These are phyloP conservation scores for Physocephala rufipes DNA, from an alignment of 2,888 invertebrate species.

Conservation along the genomic window DNA sequence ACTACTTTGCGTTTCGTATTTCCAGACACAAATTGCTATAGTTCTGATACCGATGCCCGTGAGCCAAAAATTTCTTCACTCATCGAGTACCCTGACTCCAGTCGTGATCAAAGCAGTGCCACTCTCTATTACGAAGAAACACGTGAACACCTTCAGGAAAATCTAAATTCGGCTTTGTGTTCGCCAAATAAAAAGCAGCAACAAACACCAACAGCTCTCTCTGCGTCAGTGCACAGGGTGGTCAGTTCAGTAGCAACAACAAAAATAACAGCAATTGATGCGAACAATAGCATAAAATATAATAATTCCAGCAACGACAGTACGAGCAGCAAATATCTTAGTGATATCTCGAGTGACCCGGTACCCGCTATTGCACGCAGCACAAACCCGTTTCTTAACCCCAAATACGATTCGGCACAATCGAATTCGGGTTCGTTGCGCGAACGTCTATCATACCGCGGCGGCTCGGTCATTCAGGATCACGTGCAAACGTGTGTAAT, in stretches of 20 bases:
- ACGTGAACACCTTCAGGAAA: constrained; percentile 39
- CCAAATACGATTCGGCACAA: constrained; percentile 54
- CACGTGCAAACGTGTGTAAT: constrained; percentile 50
- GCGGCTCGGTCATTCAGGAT: constrained; percentile 54
- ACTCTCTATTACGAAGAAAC: constrained; percentile 54
- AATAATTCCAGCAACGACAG: constrained; percentile 40
- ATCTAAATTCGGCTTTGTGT: constrained; percentile 52
- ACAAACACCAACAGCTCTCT: constrained; percentile 41
- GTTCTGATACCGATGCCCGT: constrained; percentile 77
- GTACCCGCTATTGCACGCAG: constrained; percentile 48
- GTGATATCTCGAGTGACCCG: constrained; percentile 23
- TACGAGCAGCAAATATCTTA: constrained; percentile 30
- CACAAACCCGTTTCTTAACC: constrained; percentile 41
- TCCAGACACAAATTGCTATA: constrained; percentile 71
- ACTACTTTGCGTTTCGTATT: too few relatives aligned
- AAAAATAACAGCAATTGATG: constrained; percentile 48
- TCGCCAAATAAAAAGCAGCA: constrained; percentile 54
- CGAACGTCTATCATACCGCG: constrained; percentile 54
- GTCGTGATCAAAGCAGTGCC: not conserved
- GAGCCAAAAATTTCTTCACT: constrained; percentile 66
- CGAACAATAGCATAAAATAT: constrained; percentile 39
- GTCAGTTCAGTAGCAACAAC: constrained; percentile 45
- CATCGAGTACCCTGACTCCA: constrained; percentile 63
- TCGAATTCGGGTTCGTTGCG: constrained; percentile 54
- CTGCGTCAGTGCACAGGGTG: constrained; percentile 31